These are phyloP conservation scores for Leistus spinibarbis DNA, from an alignment of 2,888 invertebrate genomes.

Conservation along the genomic window DNA sequence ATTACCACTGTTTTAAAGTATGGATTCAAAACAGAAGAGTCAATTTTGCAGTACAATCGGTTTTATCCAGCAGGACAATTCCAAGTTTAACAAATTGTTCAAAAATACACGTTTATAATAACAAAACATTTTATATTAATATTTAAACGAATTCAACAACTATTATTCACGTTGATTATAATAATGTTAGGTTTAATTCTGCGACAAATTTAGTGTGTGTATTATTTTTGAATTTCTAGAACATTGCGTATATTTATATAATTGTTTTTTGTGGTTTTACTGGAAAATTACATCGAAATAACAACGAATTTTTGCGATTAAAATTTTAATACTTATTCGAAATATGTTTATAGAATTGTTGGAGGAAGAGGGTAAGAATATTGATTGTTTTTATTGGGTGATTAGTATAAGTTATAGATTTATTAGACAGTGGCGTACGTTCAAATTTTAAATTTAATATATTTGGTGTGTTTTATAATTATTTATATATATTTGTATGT, in stretches of 20 bases:
- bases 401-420: neutral
- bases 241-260: neutral
- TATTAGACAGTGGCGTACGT: neutral
- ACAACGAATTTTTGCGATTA: neutral
- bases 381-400: neutral
- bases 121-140: neutral
- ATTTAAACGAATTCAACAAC: too few relatives aligned
- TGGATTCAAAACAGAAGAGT: slow-evolving; percentile 18
- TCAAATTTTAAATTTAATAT: too few relatives aligned
- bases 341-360: neutral
- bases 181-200: neutral
- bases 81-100: neutral
- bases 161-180: too few relatives aligned
- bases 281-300: neutral
- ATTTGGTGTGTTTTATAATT: neutral
- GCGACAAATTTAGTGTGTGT: neutral
- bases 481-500: neutral
- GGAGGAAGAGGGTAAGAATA: neutral
- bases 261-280: neutral
- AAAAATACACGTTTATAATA: neutral
- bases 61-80: neutral
- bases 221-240: neutral
- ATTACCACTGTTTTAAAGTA: slow-evolving; percentile 5
- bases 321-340: neutral
- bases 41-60: slow-evolving; percentile 4